Evolutionary conservation across 64 coral and sea anemone genomes (phyloP).

Genomic region (Hydrozoanthus tunicans): DNA sequence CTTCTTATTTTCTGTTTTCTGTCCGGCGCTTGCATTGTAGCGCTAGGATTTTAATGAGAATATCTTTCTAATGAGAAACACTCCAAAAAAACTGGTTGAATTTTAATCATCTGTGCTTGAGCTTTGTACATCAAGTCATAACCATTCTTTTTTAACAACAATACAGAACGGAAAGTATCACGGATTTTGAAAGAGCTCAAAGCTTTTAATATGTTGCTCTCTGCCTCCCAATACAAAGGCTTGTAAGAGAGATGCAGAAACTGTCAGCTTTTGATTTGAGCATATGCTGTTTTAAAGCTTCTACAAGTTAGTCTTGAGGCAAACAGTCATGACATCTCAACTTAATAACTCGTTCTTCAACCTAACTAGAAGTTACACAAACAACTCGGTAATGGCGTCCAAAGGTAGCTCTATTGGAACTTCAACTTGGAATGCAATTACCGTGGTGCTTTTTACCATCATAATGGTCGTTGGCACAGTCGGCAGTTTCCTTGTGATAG

Average conservation of each 20-base stretch:
- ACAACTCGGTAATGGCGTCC: not conserved
- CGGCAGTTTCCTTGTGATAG: conserved; percentile 69
- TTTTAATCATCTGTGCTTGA: not conserved
- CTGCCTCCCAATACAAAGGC: no score
- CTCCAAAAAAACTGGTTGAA: not conserved
- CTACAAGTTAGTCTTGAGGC: not conserved
- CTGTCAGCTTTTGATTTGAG: no score
- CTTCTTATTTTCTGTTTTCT: conserved; percentile 8
- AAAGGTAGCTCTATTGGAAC: conserved; percentile 32
- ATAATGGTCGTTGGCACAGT: conserved; percentile 60
- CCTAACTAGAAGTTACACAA: not conserved
- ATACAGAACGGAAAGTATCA: not conserved
- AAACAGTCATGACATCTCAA: not conserved
- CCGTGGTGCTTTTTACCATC: conserved; percentile 47
- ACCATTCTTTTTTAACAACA: not conserved
- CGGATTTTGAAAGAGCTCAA: no score
- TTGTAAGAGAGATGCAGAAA: no score
- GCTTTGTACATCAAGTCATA: not conserved
- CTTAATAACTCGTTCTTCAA: not conserved
- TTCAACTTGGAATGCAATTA: not conserved
- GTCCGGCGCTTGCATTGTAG: not conserved
- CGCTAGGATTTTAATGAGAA: not conserved
- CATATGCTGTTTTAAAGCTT: not conserved
- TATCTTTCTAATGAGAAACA: not conserved
- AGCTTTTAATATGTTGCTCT: no score